Evolutionary conservation across 2,113 vertebrate species (phyloP), one percentile per base, ranked within the genome.

Genomic region (Hirundichthys speculiger): DNA sequence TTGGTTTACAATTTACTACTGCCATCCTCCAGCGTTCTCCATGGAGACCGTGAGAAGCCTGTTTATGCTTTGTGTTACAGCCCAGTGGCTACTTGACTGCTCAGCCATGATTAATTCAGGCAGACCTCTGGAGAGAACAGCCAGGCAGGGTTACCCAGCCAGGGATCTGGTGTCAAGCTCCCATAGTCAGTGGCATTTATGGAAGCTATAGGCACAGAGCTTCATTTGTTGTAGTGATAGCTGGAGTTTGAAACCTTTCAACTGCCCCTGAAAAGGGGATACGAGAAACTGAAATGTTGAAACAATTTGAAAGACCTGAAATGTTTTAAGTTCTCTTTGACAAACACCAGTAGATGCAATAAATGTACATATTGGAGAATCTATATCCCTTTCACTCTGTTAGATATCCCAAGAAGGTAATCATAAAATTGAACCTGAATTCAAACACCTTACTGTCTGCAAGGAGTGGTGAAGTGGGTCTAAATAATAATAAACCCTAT

Each of bases 31-130:
- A 7, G 21, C 52, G 50, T 49, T 76, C 56, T 71, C 75, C 76
- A 71, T 77, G 67, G 86, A 69, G 81, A 80, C 77, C 58, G 60
- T n/a, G 52, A 71, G 77, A 75, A 76, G 75, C 69, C 61, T 80
- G 84, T 86, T 87, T 79, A 80, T 79, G 72, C 75, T 84, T 77
- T 77, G 77, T 77, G 79, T 80, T 69, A 27, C 56, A 63, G 72
- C 74, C 74, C 79, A 65, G 74, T 83, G 84, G 80, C 84, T 85
- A 74, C 77, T 75, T 46, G 75, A 79, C 73, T 69, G 69, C 80
- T 86, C 85, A 78, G 80, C 79, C 83, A 91, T 91, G 83, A 90
- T 89, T 91, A 90, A 90, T 91, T 91, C 80, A 91, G 85, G 64
- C 54, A 53, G 83, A 77, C 80, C 87, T 91, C 77, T 10, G 62